Evolutionary conservation across 2,888 invertebrate species (phyloP).

Genomic region (Tetragonisca angustula): DNA sequence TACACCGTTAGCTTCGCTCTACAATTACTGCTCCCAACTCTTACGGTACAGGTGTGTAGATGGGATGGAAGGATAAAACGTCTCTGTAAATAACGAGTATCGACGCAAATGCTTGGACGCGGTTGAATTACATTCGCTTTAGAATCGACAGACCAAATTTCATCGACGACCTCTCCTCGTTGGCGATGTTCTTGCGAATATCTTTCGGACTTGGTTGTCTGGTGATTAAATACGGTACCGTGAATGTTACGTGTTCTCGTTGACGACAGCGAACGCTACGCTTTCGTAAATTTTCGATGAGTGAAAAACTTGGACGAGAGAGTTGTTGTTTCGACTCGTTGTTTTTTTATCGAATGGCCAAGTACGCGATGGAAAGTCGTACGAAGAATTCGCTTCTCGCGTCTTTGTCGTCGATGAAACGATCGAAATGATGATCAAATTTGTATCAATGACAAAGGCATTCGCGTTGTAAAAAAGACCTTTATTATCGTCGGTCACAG

Average conservation of each 20-base stretch:
- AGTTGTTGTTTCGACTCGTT: neutral
- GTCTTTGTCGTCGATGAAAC: conserved; percentile 7
- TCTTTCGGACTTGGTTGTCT: neutral
- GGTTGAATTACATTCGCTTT: too few species aligned
- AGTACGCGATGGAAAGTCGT: conserved; percentile 10
- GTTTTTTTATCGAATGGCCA: conserved; percentile 6
- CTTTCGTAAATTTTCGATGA: neutral
- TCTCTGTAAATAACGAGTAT: too few species aligned
- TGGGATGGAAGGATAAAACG: too few species aligned
- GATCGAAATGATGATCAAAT: neutral
- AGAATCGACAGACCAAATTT: too few species aligned
- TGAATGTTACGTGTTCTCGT: neutral
- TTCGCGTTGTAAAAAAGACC: conserved; percentile 47
- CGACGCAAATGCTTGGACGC: too few species aligned
- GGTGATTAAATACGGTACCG: neutral
- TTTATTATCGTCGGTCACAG: conserved; percentile 55
- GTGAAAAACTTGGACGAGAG: neutral
- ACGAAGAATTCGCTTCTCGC: neutral
- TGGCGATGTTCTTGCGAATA: neutral
- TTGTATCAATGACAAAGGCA: neutral
- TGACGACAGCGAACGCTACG: neutral
- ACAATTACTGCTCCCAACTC: too few species aligned
- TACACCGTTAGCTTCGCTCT: too few species aligned
- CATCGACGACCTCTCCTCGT: too few species aligned
- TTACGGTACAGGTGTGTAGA: too few species aligned